phyloP scores from a whole-genome alignment of 2,888 invertebrate species.

The Emesis russula region DNA sequence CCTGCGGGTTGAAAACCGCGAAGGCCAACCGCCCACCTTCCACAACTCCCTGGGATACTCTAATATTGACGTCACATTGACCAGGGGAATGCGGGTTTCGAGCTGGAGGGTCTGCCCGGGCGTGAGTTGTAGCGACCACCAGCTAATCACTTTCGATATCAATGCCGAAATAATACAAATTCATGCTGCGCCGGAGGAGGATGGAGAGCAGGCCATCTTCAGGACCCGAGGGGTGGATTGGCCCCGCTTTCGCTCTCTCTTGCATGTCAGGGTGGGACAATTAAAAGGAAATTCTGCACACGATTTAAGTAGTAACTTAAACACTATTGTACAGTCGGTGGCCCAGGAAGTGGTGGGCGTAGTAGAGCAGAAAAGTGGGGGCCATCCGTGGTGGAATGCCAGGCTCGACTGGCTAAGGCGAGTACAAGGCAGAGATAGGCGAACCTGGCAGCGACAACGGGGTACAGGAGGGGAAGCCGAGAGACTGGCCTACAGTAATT shows the following conservation, averaged over 20 bases:
- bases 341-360: conserved; percentile 23
- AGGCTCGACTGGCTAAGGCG: background rate
- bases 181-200: background rate
- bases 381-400: background rate
- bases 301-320: too few relatives aligned
- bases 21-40: too few relatives aligned
- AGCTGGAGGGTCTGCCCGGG: conserved; percentile 70
- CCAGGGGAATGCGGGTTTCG: background rate
- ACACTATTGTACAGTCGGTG: conserved; percentile 40
- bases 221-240: conserved; percentile 8
- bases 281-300: too few relatives aligned
- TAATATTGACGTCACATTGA: too few relatives aligned
- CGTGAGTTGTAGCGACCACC: conserved; percentile 20
- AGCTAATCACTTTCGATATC: background rate
- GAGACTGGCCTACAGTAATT: background rate
- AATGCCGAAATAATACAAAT: background rate
- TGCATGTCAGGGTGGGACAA: background rate
- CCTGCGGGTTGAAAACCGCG: background rate
- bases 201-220: background rate
- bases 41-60: too few relatives aligned
- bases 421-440: too few relatives aligned
- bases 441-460: background rate
- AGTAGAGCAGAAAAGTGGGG: background rate
- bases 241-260: background rate
- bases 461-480: background rate